These are phyloP conservation scores for Sceloporus undulatus DNA, from an alignment of 2,113 vertebrate species.

Conservation along the genomic window DNA sequence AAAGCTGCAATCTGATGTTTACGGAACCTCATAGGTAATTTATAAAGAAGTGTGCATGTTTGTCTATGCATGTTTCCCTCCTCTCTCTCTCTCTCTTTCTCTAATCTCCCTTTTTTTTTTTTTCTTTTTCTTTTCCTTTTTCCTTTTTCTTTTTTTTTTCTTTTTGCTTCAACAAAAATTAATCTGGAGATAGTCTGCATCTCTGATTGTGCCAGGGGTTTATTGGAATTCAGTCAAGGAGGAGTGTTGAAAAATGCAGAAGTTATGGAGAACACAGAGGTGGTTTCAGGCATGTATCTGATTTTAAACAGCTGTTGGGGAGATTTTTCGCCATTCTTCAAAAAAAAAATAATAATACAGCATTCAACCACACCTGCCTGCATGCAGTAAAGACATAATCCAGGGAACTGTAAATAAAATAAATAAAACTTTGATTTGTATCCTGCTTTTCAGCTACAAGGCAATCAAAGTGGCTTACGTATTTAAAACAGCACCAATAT, in stretches of 20 bases:
- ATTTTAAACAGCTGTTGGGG: constrained; percentile 69
- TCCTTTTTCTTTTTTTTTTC: too few relatives aligned
- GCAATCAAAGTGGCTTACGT: too few relatives aligned
- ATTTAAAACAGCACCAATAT: too few relatives aligned
- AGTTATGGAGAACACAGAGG: constrained; percentile 53
- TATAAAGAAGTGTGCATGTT: constrained; percentile 63
- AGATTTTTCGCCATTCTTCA: constrained; percentile 37
- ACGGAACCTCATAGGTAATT: constrained; percentile 80
- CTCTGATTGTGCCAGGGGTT: constrained; percentile 47
- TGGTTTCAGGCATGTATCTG: constrained; percentile 63
- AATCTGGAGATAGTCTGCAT: constrained; percentile 67
- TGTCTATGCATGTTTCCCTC: neutral
- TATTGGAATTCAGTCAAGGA: constrained; percentile 63
- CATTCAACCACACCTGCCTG: too few relatives aligned
- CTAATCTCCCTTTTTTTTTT: constrained; percentile 28
- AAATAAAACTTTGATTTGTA: too few relatives aligned
- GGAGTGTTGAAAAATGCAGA: constrained; percentile 72
- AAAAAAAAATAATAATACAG: too few relatives aligned
- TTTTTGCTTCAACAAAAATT: constrained; percentile 69
- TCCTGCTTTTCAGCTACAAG: too few relatives aligned
- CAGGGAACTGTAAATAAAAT: too few relatives aligned
- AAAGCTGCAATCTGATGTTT: constrained; percentile 70
- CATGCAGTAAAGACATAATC: too few relatives aligned
- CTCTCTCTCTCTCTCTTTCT: neutral
- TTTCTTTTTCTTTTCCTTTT: too few relatives aligned